Evolutionary conservation across 2,113 vertebrate species (phyloP).

Genomic region (Silurus asotus): DNA sequence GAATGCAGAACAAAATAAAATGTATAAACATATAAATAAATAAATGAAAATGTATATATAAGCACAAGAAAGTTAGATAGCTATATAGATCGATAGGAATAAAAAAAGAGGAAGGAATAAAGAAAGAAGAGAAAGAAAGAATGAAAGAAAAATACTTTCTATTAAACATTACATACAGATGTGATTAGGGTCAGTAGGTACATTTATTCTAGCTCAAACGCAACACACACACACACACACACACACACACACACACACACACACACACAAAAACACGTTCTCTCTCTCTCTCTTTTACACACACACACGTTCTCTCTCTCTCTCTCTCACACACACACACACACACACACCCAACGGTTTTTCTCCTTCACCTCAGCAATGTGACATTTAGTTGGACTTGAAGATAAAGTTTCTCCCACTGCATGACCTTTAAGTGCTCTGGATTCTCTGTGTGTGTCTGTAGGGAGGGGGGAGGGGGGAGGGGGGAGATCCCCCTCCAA

Average conservation of each 20-base stretch:
- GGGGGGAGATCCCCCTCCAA: background rate
- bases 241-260: background rate
- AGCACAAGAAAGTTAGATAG: no score
- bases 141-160: background rate
- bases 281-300: background rate
- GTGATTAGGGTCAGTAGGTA: background rate
- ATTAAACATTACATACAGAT: background rate
- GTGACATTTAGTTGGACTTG: slow-evolving; percentile 43
- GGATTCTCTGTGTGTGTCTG: no score
- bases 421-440: slow-evolving; percentile 52
- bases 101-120: no score
- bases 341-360: background rate
- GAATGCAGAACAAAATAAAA: no score
- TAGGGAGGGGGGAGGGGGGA: no score
- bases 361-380: background rate
- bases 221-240: slow-evolving; percentile 10
- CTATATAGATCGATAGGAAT: no score
- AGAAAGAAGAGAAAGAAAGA: background rate
- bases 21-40: no score
- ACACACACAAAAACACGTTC: slow-evolving; percentile 26
- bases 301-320: background rate
- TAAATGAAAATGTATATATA: no score
- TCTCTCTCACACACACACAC: slow-evolving; percentile 20
- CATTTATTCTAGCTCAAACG: background rate
- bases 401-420: slow-evolving; percentile 47